Evolutionary conservation across 2,888 invertebrate species (phyloP), one percentile per base, ranked within the genome.

Genomic region (Halictus quadricinctus): DNA sequence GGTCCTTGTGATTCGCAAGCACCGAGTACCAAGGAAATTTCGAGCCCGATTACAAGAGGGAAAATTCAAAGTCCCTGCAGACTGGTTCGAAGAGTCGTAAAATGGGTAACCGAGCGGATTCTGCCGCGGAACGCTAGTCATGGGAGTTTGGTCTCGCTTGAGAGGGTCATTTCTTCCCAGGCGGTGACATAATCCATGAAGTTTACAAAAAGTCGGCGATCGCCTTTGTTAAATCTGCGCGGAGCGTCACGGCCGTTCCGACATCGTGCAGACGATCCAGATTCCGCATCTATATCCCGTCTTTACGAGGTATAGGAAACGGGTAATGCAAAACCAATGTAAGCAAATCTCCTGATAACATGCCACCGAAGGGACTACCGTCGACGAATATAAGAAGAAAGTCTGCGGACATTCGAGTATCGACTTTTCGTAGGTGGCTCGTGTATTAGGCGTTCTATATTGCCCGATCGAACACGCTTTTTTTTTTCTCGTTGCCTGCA

Each of bases 311-410:
- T 73, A 76, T 48, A 66, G 54, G 64, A 78, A 72, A 36, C 64
- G 29, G 84, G 76, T 80, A 84, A 85, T 80, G 84, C 80, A 73
- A 85, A 77, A 80, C 69, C 85, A 84, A 85, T 80, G 84, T 80
- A 80, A 77, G 84, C 76, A 84, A 85, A 84, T 85, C 80, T 80
- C 75, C 64, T 41, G 84, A n/a, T 76, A 76, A 69, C 72, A n/a
- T 50, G 78, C 13, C 64, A 54, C n/a, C 25, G 64, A 48, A 64
- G 64, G 54, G 69, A 72, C 70, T 69, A 75, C 84, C 84, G 29
- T 50, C 58, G 75, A 58, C 60, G 78, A 84, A 75, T 78, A 80
- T 78, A 80, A 80, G 60, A 84, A 64, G 50, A 74, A 41, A n/a
- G 48, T 74, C 36, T 41, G 21, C 66, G 64, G 80, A 85, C 77